phyloP scores from a whole-genome alignment of 2,797 vertebrate species.

The Okamejei kenojei region DNA sequence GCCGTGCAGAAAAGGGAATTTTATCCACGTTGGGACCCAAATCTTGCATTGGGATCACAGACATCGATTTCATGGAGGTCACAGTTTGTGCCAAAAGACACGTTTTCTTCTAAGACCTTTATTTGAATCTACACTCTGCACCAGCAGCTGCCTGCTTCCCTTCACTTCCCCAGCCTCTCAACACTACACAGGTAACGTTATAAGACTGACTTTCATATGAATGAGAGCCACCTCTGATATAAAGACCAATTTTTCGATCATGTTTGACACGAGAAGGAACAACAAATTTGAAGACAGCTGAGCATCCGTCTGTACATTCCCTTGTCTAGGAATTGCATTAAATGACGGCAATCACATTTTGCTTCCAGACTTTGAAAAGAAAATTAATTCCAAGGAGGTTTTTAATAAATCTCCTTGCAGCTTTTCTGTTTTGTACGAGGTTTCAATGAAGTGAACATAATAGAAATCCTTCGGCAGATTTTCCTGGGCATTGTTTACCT shows the following conservation, averaged over 20 bases:
- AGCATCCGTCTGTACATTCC: neutral
- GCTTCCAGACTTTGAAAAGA: neutral
- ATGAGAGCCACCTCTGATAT: neutral
- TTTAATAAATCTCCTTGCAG: neutral
- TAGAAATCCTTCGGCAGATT: neutral
- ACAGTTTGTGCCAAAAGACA: constrained; percentile 18
- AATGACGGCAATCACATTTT: neutral
- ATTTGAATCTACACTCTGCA: neutral
- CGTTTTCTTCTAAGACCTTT: neutral
- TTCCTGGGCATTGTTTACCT: neutral
- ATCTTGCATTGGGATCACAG: neutral
- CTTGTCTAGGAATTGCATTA: neutral
- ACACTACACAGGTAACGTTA: constrained; percentile 31
- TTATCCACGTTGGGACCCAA: neutral
- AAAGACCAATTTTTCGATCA: neutral
- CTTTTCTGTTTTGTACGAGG: neutral
- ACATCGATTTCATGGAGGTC: neutral
- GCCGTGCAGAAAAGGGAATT: neutral
- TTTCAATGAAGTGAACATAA: neutral
- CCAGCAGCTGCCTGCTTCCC: neutral
- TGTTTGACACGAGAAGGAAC: neutral
- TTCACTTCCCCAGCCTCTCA: neutral
- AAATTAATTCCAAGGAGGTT: neutral
- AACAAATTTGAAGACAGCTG: neutral
- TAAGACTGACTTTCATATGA: constrained; percentile 8